Conservation (phyloP, 2,113 vertebrate genomes). For the Spilogale gracilis region DNA sequence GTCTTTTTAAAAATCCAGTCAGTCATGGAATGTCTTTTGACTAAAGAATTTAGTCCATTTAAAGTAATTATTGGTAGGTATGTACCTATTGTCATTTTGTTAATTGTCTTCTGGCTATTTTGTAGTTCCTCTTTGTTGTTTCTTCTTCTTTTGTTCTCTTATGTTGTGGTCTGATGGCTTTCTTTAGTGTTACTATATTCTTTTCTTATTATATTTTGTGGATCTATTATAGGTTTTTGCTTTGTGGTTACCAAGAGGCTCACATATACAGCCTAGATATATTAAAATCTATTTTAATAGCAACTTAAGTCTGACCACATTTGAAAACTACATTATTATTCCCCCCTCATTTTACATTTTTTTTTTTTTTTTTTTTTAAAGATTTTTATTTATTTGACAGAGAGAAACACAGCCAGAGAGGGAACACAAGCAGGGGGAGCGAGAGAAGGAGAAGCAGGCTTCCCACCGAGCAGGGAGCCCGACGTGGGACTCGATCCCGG, state of each 20-base stretch:
- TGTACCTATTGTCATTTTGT: background rate
- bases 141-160: background rate
- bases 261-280: background rate
- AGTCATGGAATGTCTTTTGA: background rate
- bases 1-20: background rate
- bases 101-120: background rate
- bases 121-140: background rate
- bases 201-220: background rate
- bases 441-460: too few relatives aligned
- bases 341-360: background rate
- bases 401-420: too few relatives aligned
- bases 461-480: too few relatives aligned
- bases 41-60: background rate
- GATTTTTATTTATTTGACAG: too few relatives aligned
- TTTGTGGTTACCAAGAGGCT: background rate
- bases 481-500: too few relatives aligned
- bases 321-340: background rate
- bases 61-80: background rate
- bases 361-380: too few relatives aligned
- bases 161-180: background rate
- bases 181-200: background rate
- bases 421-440: too few relatives aligned
- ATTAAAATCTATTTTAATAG: background rate
- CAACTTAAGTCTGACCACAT: background rate
- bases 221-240: background rate